A percentile compares a stretch with the other conserved stretches of the same genome.
phyloP scores from a whole-genome alignment of 2,797 vertebrate genomes.

The Leucoraja ocellata region DNA sequence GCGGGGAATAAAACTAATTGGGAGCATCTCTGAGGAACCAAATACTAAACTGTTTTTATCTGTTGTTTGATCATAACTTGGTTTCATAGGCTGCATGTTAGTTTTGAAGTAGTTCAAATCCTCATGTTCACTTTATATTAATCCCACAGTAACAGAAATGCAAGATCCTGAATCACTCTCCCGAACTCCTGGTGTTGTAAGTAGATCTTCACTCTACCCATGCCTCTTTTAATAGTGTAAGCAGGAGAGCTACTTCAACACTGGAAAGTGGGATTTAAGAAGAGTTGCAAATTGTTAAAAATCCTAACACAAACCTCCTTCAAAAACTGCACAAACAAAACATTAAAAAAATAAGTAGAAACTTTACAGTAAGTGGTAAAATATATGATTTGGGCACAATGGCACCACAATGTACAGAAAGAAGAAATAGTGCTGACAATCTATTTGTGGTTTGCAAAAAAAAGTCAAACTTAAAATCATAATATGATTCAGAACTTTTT shows the following conservation, averaged over 20 bases:
- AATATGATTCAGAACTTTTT: background rate
- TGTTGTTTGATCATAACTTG: background rate
- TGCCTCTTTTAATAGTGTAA: background rate
- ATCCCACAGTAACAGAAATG: background rate
- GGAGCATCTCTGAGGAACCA: background rate
- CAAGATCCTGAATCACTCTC: background rate
- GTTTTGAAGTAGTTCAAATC: background rate
- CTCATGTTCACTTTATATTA: background rate
- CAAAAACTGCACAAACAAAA: conserved; percentile 4
- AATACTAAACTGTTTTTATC: too few relatives aligned
- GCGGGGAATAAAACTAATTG: background rate
- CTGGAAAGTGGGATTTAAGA: background rate
- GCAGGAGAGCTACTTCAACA: background rate
- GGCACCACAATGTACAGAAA: background rate
- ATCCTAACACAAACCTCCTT: background rate
- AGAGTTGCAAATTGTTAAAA: background rate
- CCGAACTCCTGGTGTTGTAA: background rate
- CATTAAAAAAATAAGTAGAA: background rate
- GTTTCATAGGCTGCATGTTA: background rate
- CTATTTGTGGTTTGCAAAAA: background rate
- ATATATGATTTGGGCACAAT: background rate
- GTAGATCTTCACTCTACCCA: background rate
- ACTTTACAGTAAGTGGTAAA: background rate
- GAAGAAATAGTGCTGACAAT: background rate
- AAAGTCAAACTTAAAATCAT: background rate